Percentiles rank a stretch among this genome's conserved stretches.
These are phyloP conservation scores for Drosophila affinis DNA, from an alignment of 2,888 invertebrate genomes.

Conservation along the genomic window DNA sequence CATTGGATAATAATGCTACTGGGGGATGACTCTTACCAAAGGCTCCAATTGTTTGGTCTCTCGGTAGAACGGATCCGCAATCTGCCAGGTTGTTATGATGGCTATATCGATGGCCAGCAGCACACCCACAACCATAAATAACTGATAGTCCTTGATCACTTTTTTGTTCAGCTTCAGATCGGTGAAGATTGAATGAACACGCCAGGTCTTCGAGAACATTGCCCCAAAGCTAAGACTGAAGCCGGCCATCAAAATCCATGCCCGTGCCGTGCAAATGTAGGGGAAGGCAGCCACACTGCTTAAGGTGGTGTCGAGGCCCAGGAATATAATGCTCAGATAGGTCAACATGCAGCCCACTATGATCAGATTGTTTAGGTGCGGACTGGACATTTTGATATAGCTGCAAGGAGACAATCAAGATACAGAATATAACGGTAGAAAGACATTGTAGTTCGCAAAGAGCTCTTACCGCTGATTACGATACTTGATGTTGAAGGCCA, in stretches of 20 bases:
- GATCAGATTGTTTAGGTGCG: slow-evolving; percentile 98
- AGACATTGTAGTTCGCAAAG: no score
- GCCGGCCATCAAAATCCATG: slow-evolving; percentile 98
- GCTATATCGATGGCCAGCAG: slow-evolving; percentile 94
- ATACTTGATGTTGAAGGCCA: slow-evolving; percentile 97
- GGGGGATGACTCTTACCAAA: slow-evolving; percentile 86
- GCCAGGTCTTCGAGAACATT: slow-evolving; percentile 99
- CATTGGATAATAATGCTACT: neutral
- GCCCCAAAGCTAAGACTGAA: slow-evolving; percentile 99
- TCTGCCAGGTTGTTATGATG: slow-evolving; percentile 98
- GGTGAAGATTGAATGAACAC: slow-evolving; percentile 99
- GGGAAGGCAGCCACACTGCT: slow-evolving; percentile 95
- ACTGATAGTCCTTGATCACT: slow-evolving; percentile 98
- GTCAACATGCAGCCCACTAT: slow-evolving; percentile 98
- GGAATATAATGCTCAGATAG: slow-evolving; percentile 97
- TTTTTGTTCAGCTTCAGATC: slow-evolving; percentile 99
- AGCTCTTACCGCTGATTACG: slow-evolving; percentile 93
- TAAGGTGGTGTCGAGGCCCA: slow-evolving; percentile 96
- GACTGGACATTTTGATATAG: slow-evolving; percentile 99
- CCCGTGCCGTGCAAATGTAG: slow-evolving; percentile 97
- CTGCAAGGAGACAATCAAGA: slow-evolving; percentile 84
- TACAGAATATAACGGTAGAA: no score
- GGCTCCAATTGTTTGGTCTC: slow-evolving; percentile 95
- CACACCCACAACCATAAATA: slow-evolving; percentile 98
- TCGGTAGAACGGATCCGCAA: slow-evolving; percentile 96